These are phyloP conservation scores for Capitulum mitella DNA, from an alignment of 2,888 invertebrate species.

Conservation along the genomic window DNA sequence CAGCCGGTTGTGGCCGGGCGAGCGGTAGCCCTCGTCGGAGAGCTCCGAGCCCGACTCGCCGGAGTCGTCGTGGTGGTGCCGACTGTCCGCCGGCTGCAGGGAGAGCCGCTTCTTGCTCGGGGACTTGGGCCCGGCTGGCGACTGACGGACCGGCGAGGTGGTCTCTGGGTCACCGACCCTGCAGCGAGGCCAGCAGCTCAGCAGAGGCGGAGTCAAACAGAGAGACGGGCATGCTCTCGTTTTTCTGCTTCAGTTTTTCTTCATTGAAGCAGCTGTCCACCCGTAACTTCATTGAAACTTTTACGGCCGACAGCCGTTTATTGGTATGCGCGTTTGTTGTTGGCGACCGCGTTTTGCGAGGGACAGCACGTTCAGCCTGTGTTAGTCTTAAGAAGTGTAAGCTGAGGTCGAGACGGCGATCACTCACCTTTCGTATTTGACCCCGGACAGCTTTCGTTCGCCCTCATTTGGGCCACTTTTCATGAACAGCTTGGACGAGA, in stretches of 20 bases:
- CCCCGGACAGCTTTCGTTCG: slow-evolving; percentile 42
- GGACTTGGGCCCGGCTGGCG: not conserved
- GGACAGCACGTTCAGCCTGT: too few relatives aligned
- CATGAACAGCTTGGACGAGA: slow-evolving; percentile 67
- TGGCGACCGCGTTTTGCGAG: too few relatives aligned
- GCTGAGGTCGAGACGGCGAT: not conserved
- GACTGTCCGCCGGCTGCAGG: slow-evolving; percentile 37
- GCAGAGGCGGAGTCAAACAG: too few relatives aligned
- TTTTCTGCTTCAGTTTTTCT: too few relatives aligned
- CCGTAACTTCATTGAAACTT: too few relatives aligned
- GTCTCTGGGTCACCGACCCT: not conserved
- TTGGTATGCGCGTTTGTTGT: too few relatives aligned
- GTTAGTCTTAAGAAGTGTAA: too few relatives aligned
- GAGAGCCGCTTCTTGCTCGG: not conserved
- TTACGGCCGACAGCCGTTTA: too few relatives aligned
- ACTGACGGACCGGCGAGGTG: not conserved
- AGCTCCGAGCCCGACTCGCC: slow-evolving; percentile 42
- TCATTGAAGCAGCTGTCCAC: too few relatives aligned
- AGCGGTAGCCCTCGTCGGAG: slow-evolving; percentile 42
- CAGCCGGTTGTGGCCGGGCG: slow-evolving; percentile 31
- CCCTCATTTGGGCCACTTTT: slow-evolving; percentile 53
- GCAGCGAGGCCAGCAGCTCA: too few relatives aligned
- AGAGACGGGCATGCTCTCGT: too few relatives aligned
- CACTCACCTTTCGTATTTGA: slow-evolving; percentile 70
- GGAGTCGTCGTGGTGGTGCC: slow-evolving; percentile 35